Evolutionary conservation across 2,797 vertebrate genomes (phyloP).

Genomic region (Manis pentadactyla): DNA sequence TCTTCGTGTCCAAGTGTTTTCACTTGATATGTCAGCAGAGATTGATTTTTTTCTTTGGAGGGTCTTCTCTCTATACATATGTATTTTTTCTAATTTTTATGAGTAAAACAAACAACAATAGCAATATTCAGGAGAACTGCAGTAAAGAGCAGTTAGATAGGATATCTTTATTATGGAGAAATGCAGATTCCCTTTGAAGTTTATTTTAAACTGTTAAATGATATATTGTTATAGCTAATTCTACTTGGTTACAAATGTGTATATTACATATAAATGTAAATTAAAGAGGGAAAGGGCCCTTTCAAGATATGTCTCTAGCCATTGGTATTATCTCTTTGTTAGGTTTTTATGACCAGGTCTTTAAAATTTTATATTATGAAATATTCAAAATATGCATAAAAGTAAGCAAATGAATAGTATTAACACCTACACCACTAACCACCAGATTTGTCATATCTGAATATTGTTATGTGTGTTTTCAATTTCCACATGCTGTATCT

Average conservation of each 20-base stretch:
- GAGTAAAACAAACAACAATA: not conserved
- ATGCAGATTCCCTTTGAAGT: not conserved
- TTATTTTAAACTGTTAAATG: not conserved
- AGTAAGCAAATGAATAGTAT: not conserved
- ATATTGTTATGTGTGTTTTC: not conserved
- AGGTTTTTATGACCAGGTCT: not conserved
- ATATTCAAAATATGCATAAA: not conserved
- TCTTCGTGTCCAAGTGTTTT: not conserved
- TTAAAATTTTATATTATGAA: not conserved
- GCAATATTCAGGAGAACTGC: not conserved
- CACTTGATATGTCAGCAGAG: not conserved
- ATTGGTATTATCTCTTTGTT: not conserved
- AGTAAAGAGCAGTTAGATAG: not conserved
- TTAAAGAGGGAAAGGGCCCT: no score
- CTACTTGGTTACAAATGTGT: not conserved
- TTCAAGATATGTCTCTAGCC: not conserved
- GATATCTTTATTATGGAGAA: not conserved
- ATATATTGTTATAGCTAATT: not conserved
- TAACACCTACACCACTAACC: not conserved
- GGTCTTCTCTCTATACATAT: not conserved
- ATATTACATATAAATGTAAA: not conserved
- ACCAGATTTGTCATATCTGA: not conserved
- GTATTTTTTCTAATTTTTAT: not conserved
- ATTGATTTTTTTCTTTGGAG: not conserved
- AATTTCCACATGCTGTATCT: not conserved